These are phyloP conservation scores for Barypeithes pellucidus DNA, from an alignment of 2,888 invertebrate genomes.

Conservation along the genomic window DNA sequence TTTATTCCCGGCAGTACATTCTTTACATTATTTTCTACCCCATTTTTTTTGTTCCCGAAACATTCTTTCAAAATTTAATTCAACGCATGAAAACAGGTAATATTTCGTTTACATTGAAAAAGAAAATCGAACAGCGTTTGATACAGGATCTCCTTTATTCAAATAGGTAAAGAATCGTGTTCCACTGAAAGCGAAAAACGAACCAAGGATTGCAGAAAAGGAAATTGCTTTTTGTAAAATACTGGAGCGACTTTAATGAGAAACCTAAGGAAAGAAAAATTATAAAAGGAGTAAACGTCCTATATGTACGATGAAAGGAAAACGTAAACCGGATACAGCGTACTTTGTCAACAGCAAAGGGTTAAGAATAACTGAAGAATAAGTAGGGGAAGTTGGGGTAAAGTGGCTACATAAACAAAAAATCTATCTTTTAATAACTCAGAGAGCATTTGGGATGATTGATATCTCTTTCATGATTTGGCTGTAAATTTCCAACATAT, in stretches of 20 bases:
- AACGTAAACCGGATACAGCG: not conserved
- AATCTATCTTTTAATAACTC: no score
- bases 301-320: not conserved
- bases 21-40: not conserved
- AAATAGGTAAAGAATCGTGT: slow-evolving; percentile 12
- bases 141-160: slow-evolving; percentile 19
- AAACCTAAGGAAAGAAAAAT: slow-evolving; percentile 12
- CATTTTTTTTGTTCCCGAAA: slow-evolving; percentile 9
- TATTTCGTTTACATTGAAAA: slow-evolving; percentile 23
- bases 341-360: no score
- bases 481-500: no score
- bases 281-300: slow-evolving; percentile 1
- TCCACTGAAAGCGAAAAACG: slow-evolving; percentile 20
- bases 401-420: no score
- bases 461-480: no score
- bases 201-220: slow-evolving; percentile 13
- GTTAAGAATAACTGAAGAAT: no score
- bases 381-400: no score
- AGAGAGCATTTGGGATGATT: no score
- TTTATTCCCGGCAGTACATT: not conserved
- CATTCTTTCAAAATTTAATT: slow-evolving; percentile 16
- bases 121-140: slow-evolving; percentile 20
- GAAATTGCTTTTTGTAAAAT: slow-evolving; percentile 19
- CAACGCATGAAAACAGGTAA: slow-evolving; percentile 21
- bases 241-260: slow-evolving; percentile 14